Percentiles rank a stretch among this genome's conserved stretches.
These are phyloP conservation scores for Oophaga pumilio DNA, from an alignment of 2,113 vertebrate genomes.

Conservation along the genomic window DNA sequence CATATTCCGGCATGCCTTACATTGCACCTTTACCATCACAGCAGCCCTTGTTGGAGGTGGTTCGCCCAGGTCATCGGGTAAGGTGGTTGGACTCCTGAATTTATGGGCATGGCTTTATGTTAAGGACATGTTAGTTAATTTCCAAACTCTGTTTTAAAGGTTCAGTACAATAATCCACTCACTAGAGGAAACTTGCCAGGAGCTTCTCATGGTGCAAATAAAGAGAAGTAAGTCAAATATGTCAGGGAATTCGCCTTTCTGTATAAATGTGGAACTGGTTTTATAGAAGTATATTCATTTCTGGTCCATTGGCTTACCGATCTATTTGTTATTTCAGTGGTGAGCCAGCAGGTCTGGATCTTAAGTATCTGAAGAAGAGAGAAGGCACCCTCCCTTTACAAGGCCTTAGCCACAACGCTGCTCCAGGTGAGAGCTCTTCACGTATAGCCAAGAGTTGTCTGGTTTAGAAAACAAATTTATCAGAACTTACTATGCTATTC, in stretches of 20 bases:
- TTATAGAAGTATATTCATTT: background rate
- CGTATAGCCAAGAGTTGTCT: background rate
- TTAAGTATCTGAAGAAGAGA: slow-evolving; percentile 89
- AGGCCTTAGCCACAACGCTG: slow-evolving; percentile 77
- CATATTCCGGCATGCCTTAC: slow-evolving; percentile 71
- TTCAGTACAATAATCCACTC: slow-evolving; percentile 78
- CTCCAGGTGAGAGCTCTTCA: background rate
- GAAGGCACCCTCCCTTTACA: slow-evolving; percentile 85
- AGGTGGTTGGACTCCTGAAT: background rate
- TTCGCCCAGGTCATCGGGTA: slow-evolving; percentile 70
- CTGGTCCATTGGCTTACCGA: background rate
- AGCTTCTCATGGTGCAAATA: slow-evolving; percentile 64
- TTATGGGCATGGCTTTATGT: too few relatives aligned
- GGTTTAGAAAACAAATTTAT: background rate
- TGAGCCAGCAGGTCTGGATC: slow-evolving; percentile 77
- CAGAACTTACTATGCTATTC: background rate
- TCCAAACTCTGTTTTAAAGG: slow-evolving; percentile 66
- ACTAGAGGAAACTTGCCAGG: slow-evolving; percentile 64
- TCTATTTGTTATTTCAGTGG: slow-evolving; percentile 66
- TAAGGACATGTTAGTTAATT: background rate
- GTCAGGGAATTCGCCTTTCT: background rate
- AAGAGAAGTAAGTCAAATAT: slow-evolving; percentile 78
- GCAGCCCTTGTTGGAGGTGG: slow-evolving; percentile 51
- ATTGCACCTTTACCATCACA: slow-evolving; percentile 63
- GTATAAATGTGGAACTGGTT: background rate